Evolutionary conservation across 2,797 vertebrate genomes (phyloP).

Genomic region (Melanotaenia parkinsoni): DNA sequence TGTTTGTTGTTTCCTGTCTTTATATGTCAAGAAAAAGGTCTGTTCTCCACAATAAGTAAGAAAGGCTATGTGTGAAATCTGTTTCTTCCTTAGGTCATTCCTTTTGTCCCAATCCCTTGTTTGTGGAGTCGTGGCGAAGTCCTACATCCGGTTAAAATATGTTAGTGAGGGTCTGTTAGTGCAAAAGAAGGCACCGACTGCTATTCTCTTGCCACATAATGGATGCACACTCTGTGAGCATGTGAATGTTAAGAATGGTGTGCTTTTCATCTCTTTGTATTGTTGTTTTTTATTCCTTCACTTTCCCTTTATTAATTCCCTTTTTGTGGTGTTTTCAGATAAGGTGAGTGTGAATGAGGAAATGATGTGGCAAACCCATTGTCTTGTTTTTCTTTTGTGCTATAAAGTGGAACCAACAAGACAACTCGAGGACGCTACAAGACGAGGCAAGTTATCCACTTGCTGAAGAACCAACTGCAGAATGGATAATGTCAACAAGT

Average conservation of each 20-base stretch:
- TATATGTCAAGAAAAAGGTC: slow-evolving; percentile 80
- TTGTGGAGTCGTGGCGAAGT: slow-evolving; percentile 37
- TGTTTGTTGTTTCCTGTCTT: slow-evolving; percentile 54
- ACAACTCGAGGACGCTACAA: slow-evolving; percentile 72
- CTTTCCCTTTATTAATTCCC: slow-evolving; percentile 59
- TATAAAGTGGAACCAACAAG: slow-evolving; percentile 79
- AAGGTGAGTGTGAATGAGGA: slow-evolving; percentile 64
- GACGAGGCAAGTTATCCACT: slow-evolving; percentile 76
- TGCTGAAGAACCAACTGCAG: slow-evolving; percentile 60
- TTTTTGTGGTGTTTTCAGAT: slow-evolving; percentile 65
- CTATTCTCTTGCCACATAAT: slow-evolving; percentile 79
- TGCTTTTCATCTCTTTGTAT: slow-evolving; percentile 54
- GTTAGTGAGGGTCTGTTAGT: slow-evolving; percentile 63
- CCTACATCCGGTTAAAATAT: slow-evolving; percentile 36
- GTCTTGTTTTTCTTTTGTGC: slow-evolving; percentile 75
- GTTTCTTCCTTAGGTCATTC: slow-evolving; percentile 59
- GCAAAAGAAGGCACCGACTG: slow-evolving; percentile 89
- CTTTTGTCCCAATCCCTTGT: slow-evolving; percentile 41
- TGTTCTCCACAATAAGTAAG: slow-evolving; percentile 79
- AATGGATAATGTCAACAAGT: slow-evolving; percentile 48
- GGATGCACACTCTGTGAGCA: slow-evolving; percentile 50
- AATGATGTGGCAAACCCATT: slow-evolving; percentile 74
- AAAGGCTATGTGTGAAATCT: slow-evolving; percentile 89
- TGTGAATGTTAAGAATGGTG: slow-evolving; percentile 56
- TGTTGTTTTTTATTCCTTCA: slow-evolving; percentile 35